phyloP scores from a whole-genome alignment of 2,113 vertebrate species.

The Paradoxurus hermaphroditus region DNA sequence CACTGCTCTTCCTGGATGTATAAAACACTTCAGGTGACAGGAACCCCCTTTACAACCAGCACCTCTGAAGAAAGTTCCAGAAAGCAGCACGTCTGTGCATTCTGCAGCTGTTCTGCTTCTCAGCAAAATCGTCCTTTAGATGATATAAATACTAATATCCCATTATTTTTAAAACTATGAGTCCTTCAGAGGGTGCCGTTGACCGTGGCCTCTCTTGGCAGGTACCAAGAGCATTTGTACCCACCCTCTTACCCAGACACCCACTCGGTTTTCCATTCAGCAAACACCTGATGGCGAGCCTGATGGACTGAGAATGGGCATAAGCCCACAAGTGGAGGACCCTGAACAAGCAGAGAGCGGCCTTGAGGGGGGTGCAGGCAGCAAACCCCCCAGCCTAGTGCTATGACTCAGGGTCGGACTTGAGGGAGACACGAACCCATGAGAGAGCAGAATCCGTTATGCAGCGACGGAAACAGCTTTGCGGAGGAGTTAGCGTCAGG shows the following conservation, averaged over 20 bases:
- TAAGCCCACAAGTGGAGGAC: background rate
- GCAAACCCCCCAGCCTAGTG: fast-evolving
- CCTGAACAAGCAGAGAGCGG: background rate
- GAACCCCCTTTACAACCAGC: background rate
- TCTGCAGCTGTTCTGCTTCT: background rate
- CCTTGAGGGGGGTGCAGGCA: too few relatives aligned
- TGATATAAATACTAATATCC: too few relatives aligned
- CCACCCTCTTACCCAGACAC: background rate
- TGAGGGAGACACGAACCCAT: background rate
- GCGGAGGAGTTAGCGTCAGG: background rate
- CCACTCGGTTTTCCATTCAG: background rate
- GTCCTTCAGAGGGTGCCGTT: background rate
- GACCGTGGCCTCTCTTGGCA: background rate
- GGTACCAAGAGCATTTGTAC: too few relatives aligned
- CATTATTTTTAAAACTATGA: fast-evolving
- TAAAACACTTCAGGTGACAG: background rate
- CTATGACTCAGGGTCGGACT: background rate
- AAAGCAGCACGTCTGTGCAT: background rate
- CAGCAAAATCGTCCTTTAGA: background rate
- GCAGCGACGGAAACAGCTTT: background rate
- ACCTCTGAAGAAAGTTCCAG: background rate
- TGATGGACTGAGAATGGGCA: background rate
- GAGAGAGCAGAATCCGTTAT: too few relatives aligned
- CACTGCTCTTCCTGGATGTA: background rate
- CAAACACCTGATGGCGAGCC: background rate